phyloP scores from a whole-genome alignment of 2,888 invertebrate genomes.

The Andrena chrysosceles region DNA sequence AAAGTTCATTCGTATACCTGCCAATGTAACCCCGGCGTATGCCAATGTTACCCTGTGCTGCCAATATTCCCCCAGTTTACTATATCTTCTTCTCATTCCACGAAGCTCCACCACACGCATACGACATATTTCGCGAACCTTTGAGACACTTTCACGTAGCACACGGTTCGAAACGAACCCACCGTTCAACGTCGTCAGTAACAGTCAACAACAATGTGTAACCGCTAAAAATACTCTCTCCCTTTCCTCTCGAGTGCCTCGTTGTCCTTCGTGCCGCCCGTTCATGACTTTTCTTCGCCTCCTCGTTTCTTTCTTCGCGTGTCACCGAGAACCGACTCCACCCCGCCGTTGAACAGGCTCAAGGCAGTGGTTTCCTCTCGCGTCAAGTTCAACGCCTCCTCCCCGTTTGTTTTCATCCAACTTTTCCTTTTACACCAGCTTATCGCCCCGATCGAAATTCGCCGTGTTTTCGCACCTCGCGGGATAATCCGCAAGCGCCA shows the following conservation, averaged over 20 bases:
- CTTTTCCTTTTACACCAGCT: neutral
- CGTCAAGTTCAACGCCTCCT: neutral
- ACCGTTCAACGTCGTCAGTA: constrained; percentile 79
- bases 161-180: constrained; percentile 43
- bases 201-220: constrained; percentile 83
- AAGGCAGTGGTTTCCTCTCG: constrained; percentile 7
- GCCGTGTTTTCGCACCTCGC: neutral
- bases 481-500: constrained; percentile 3
- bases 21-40: too few relatives aligned
- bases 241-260: constrained; percentile 71
- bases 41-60: too few relatives aligned
- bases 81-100: neutral
- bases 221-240: constrained; percentile 83
- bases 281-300: constrained; percentile 69
- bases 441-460: neutral
- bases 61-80: too few relatives aligned
- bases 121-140: neutral
- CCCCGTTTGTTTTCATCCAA: neutral
- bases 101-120: neutral
- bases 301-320: constrained; percentile 51
- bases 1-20: too few relatives aligned
- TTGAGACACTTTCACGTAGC: constrained; percentile 19
- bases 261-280: constrained; percentile 59
- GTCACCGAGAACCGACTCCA: constrained; percentile 37
- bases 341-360: constrained; percentile 36